Conservation (phyloP, 2,113 vertebrate genomes). For the Kryptolebias marmoratus region DNA sequence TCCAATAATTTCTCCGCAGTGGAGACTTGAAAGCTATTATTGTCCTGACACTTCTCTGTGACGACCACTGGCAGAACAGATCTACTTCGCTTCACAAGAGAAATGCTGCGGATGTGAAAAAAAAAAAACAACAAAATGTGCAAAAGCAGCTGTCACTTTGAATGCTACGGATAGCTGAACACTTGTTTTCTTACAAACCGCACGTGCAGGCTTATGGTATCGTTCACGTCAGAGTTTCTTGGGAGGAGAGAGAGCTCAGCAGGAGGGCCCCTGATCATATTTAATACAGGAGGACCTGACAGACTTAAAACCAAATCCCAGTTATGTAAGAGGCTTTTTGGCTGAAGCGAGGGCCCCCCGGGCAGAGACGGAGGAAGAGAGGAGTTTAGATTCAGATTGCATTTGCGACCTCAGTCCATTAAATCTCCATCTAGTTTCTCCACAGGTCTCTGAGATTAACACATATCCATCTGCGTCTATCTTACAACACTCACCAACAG, state of each 20-base stretch:
- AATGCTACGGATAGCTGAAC: constrained; percentile 44
- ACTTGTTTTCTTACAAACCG: constrained; percentile 38
- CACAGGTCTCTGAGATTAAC: constrained; percentile 28
- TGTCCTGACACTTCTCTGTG: constrained; percentile 3
- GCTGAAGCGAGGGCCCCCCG: constrained; percentile 59
- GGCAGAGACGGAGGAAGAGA: constrained; percentile 62
- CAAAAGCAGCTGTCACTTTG: constrained; percentile 61
- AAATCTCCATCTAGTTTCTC: constrained; percentile 60
- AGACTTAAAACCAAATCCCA: constrained; percentile 74
- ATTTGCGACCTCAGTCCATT: constrained; percentile 69
- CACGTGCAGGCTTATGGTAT: constrained; percentile 50
- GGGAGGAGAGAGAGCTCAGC: constrained; percentile 54
- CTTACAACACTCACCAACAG: background rate
- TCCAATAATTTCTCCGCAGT: constrained; percentile 13
- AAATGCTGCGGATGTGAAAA: constrained; percentile 22
- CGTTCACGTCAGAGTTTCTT: constrained; percentile 59
- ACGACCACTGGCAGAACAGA: background rate
- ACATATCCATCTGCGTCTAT: constrained; percentile 31
- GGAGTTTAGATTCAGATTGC: constrained; percentile 71
- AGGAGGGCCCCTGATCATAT: constrained; percentile 78
- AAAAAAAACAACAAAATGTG: constrained; percentile 40
- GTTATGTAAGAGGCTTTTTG: constrained; percentile 79
- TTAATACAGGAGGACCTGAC: constrained; percentile 74
- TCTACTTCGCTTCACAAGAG: constrained; percentile 15
- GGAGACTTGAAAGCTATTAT: constrained; percentile 18